A percentile compares a stretch with the other conserved stretches of the same genome.
phyloP scores from a whole-genome alignment of 2,888 invertebrate species.

The Heliconius aoede region DNA sequence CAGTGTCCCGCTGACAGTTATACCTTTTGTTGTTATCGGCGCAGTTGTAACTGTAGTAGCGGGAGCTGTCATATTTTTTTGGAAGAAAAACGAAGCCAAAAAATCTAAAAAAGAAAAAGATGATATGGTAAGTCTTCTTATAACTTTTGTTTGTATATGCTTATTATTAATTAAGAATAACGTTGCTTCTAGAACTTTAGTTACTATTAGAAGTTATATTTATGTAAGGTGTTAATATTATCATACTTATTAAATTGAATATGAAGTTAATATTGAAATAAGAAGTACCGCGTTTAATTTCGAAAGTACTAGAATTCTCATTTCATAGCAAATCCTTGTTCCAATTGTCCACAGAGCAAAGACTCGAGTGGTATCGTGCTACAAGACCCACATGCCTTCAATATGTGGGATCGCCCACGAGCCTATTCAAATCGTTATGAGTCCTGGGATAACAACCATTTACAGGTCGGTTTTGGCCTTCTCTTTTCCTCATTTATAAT shows the following conservation, averaged over 20 bases:
- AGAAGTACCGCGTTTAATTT: neutral
- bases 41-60: conserved; percentile 87
- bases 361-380: conserved; percentile 86
- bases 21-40: conserved; percentile 88
- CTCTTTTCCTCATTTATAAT: conserved; percentile 24
- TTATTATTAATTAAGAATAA: neutral
- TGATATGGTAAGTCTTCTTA: conserved; percentile 85
- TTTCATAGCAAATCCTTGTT: conserved; percentile 20
- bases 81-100: conserved; percentile 86
- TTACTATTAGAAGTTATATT: too few species aligned
- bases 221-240: neutral
- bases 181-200: too few species aligned
- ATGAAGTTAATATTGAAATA: neutral
- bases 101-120: conserved; percentile 88
- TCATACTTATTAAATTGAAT: neutral
- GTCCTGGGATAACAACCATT: conserved; percentile 86
- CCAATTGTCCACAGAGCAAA: conserved; percentile 85
- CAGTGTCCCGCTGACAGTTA: conserved; percentile 85
- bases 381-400: conserved; percentile 86
- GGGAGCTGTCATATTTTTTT: conserved; percentile 87
- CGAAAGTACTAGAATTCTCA: neutral
- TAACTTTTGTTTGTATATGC: neutral
- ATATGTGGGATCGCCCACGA: conserved; percentile 91
- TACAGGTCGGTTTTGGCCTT: conserved; percentile 72
- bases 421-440: conserved; percentile 93